phyloP scores from a whole-genome alignment of 2,113 vertebrate genomes.

The Sula dactylatra region DNA sequence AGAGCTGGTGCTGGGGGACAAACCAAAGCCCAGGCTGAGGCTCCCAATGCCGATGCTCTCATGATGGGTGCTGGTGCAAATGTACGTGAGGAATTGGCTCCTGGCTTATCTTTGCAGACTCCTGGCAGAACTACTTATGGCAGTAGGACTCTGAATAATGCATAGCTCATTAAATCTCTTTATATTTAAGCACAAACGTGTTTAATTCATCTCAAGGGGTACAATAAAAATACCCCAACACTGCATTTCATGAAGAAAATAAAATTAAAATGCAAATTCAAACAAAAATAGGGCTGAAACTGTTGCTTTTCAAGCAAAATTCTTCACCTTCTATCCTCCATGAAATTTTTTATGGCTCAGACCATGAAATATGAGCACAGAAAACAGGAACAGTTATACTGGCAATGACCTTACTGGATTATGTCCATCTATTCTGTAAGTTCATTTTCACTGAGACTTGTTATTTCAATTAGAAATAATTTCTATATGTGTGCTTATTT shows the following conservation, averaged over 20 bases:
- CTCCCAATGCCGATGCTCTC: rapidly evolving
- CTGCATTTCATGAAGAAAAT: background rate
- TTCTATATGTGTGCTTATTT: background rate
- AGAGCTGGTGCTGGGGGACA: rapidly evolving
- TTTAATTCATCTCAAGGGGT: background rate
- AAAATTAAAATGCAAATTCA: background rate
- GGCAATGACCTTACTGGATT: background rate
- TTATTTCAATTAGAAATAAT: background rate
- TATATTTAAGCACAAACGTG: background rate
- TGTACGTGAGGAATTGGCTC: background rate
- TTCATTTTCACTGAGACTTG: background rate
- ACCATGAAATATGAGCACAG: background rate
- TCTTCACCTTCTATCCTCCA: background rate
- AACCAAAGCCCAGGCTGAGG: background rate
- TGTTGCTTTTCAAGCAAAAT: background rate
- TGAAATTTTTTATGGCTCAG: background rate
- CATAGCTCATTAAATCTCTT: background rate
- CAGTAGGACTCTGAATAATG: background rate
- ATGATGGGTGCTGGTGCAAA: too few species aligned
- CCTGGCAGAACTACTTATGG: background rate
- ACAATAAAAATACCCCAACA: background rate
- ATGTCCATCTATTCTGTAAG: background rate
- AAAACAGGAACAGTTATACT: background rate
- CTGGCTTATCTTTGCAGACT: rapidly evolving
- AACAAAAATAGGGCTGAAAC: background rate